Base-by-base conservation (phyloP, 2,888 invertebrate genomes). In the Cordilura impudica region DNA sequence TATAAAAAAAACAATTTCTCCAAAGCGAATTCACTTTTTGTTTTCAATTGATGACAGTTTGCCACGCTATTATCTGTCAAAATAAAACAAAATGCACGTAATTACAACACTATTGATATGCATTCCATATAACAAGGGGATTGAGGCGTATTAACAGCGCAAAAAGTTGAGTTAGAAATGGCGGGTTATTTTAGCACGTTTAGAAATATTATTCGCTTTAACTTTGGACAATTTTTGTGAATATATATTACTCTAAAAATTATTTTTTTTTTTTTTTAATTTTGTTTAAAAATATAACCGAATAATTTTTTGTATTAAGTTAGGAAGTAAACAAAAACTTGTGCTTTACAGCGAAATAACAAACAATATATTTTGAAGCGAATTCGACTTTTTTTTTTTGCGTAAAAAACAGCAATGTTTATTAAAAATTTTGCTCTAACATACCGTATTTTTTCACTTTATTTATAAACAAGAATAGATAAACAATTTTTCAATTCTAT, bases 311-410 rank as follows among this genome's bases (percentile, higher is more conserved):
- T 39, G 35, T 56, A 47, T 26, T 29, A 49, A 21, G 35, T 51
- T n/a, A 66, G 49, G 23, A 83, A 76, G 79, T 79, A 79, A 83
- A 83, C 84, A 86, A 87, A 87, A 86, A 84, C 79, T 67, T 70
- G 61, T 58, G 26, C 23, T 2, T 43, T 26, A n/a, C 35, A 19
- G 74, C 74, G 77, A 67, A 72, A 72, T 67, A 12, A 53, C 45
- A 60, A 67, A 71, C 72, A 75, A 66, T 54, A 61, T 45, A 45
- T 31, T 54, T 43, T 71, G 83, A 85, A 87, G 88, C 89, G 88
- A 88, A 88, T 87, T 88, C 61, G 83, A 61, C 82, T 35, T n/a
- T 63, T 54, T 75, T 83, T 84, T 85, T 84, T 84, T 83, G 83
- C 84, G 83, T 82, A 23, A 72, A 77, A 87, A 87, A 86, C 84